Base-by-base conservation (phyloP, 2,888 invertebrate genomes). In the Lepidonotus clava region DNA sequence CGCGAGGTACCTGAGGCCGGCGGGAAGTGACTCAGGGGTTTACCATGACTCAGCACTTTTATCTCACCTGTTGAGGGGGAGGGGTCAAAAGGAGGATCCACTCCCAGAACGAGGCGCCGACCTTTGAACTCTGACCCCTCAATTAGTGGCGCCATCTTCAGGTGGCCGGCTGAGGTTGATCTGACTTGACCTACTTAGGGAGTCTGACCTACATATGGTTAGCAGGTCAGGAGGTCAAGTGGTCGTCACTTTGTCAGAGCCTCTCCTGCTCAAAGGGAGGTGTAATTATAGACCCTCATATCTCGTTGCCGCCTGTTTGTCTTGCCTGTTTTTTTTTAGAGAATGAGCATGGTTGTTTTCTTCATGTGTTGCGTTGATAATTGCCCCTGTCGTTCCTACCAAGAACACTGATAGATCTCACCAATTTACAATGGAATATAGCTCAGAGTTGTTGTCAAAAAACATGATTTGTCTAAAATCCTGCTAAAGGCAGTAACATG, bases 111-210 rank as follows among this genome's bases (percentile, higher is more conserved):
- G 66, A 66, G 66, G 24, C n/a, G n/a, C 66, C 32, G 66, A 66
- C 66, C 66, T 14, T 32, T 66, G 46, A 46, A 46, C 46, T 46
- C 46, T 46, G 66, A 66, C 66, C 66, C 32, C 66, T n/a, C 11
- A 66, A 66, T 66, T 66, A 66, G 66, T 2, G 66, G 66, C 66
- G 32, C 24, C 66, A 18, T 66, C 66, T 66, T 18, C n/a, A 14
- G 66, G 66, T 24, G 46, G 46, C 8, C 8, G 46, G 46, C 8
- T 46, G 46, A 18, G 28, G n/a, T 24, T 66, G n/a, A 66, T 66
- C 66, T 66, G 66, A 66, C 28, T 32, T 28, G 66, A 66, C 66
- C 66, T 66, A 66, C 66, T 66, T 66, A n/a, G n/a, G n/a, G n/a
- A n/a, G n/a, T n/a, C n/a, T n/a, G n/a, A n/a, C n/a, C n/a, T n/a